Evolutionary conservation across 2,888 invertebrate species (phyloP).

Genomic region (Drosophila prostipennis): DNA sequence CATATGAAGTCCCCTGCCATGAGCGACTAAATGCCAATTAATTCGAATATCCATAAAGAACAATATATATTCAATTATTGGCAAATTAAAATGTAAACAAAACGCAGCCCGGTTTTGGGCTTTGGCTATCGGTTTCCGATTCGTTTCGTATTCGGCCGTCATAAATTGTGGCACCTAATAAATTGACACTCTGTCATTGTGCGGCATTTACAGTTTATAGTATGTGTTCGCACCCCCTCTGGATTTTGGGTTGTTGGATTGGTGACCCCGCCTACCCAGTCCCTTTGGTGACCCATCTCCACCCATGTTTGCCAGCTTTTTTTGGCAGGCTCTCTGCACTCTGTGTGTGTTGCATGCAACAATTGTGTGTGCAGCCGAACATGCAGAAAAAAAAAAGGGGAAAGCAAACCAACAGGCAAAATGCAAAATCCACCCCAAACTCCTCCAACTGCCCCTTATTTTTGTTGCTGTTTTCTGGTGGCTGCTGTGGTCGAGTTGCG

Average conservation of each 20-base stretch:
- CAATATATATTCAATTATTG: constrained; percentile 42
- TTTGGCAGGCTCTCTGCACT: constrained; percentile 23
- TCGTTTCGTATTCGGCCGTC: constrained; percentile 39
- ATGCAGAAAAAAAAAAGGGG: constrained; percentile 37
- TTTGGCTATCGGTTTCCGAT: constrained; percentile 33
- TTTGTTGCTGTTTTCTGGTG: constrained; percentile 14
- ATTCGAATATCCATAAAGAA: constrained; percentile 35
- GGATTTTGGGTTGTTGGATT: too few relatives aligned
- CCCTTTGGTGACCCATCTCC: not conserved
- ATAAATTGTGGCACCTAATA: constrained; percentile 79
- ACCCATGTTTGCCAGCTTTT: constrained; percentile 7
- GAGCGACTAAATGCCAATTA: constrained; percentile 30
- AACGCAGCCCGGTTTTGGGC: constrained; percentile 26
- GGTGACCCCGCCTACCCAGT: not conserved
- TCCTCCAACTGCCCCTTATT: constrained; percentile 3
- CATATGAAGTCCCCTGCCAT: not conserved
- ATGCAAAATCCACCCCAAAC: constrained; percentile 45
- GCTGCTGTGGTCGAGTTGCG: constrained; percentile 51
- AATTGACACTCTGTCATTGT: constrained; percentile 80
- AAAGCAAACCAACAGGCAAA: constrained; percentile 31
- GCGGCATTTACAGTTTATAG: constrained; percentile 78
- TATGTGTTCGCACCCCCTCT: not conserved
- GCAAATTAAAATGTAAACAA: constrained; percentile 44
- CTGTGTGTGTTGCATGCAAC: constrained; percentile 60
- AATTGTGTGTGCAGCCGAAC: constrained; percentile 61